phyloP scores from a whole-genome alignment of 1,140 invertebrate genomes.

The Piezodorus guildinii region DNA sequence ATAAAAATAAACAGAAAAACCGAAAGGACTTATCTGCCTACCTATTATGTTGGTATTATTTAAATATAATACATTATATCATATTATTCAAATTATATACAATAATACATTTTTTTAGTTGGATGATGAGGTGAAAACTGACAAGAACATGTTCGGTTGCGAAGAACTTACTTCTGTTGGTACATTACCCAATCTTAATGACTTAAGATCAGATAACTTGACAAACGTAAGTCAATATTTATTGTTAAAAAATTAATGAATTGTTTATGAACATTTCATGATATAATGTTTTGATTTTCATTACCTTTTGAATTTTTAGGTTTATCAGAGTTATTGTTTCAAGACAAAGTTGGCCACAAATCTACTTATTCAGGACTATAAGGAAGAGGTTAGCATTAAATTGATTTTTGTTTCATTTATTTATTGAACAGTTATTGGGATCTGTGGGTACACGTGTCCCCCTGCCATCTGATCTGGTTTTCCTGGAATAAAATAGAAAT shows the following conservation, averaged over 20 bases:
- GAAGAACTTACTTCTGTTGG: constrained; percentile 29
- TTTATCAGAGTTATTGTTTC: not conserved
- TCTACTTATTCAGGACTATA: constrained; percentile 18
- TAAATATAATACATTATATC: not conserved
- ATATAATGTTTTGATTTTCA: not conserved
- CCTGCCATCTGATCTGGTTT: too few relatives aligned
- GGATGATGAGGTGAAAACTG: not conserved
- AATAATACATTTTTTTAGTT: not conserved
- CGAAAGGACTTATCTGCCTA: too few relatives aligned
- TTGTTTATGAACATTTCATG: not conserved
- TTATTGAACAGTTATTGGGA: too few relatives aligned
- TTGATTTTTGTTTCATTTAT: too few relatives aligned
- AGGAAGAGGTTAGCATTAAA: constrained; percentile 13
- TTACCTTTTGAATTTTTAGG: not conserved
- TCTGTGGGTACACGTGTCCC: too few relatives aligned
- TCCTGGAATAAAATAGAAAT: too few relatives aligned
- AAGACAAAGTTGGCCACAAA: not conserved
- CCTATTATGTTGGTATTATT: too few relatives aligned
- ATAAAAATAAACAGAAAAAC: too few relatives aligned
- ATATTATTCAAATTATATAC: not conserved
- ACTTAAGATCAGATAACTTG: constrained; percentile 26
- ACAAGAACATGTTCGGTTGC: not conserved
- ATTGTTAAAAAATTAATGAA: too few relatives aligned
- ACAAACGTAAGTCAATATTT: constrained; percentile 27
- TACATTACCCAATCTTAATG: constrained; percentile 26